Conservation (phyloP, 2,888 invertebrate genomes). For the Cheilosia grossa region DNA sequence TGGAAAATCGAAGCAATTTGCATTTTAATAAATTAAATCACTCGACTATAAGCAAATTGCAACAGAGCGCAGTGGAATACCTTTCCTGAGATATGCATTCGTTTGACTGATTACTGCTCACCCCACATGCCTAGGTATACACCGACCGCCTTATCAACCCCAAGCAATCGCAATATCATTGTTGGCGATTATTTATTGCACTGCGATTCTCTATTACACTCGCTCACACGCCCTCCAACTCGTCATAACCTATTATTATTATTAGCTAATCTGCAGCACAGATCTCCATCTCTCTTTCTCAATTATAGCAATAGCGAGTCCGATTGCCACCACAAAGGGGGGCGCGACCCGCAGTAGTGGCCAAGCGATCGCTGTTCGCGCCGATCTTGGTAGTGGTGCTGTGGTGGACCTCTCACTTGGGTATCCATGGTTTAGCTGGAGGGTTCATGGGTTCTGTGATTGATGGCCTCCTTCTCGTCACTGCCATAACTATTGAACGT, state of each 20-base stretch:
- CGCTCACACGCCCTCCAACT: constrained; percentile 69
- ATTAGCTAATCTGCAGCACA: constrained; percentile 66
- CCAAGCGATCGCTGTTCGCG: constrained; percentile 37
- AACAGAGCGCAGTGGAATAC: neutral
- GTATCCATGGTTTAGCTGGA: constrained; percentile 37
- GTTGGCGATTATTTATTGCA: constrained; percentile 71
- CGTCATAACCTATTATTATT: constrained; percentile 71
- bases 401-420: constrained; percentile 15
- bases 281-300: constrained; percentile 74
- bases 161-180: constrained; percentile 64
- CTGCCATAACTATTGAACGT: constrained; percentile 71
- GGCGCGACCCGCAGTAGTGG: constrained; percentile 44
- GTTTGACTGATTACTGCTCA: constrained; percentile 50
- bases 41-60: neutral
- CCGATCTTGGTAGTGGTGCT: constrained; percentile 31
- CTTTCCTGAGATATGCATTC: constrained; percentile 7
- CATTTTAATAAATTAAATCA: constrained; percentile 55
- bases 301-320: constrained; percentile 30
- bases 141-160: constrained; percentile 44
- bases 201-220: constrained; percentile 72
- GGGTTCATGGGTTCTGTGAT: constrained; percentile 64
- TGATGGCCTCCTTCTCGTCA: constrained; percentile 74
- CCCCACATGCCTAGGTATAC: neutral
- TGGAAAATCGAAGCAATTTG: constrained; percentile 62
- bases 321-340: constrained; percentile 2